Conservation (phyloP, 2,888 invertebrate genomes). For the Chironomus tentans region DNA sequence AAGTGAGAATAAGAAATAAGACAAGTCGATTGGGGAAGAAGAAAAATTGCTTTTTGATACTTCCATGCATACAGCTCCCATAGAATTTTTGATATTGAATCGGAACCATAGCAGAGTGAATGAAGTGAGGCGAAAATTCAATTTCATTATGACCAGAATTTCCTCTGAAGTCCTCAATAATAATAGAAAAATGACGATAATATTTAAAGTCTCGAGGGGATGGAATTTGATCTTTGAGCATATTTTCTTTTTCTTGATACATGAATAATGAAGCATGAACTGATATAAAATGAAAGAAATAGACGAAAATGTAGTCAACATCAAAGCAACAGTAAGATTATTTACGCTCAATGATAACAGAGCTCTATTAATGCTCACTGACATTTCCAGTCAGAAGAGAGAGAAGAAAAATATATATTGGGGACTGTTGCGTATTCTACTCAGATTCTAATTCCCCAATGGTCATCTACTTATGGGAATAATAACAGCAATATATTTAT, state of each 20-base stretch:
- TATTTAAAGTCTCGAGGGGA: neutral
- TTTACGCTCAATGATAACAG: no score
- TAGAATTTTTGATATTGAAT: neutral
- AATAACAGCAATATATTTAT: neutral
- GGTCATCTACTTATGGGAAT: neutral
- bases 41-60: constrained; percentile 7
- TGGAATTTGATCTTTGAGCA: no score
- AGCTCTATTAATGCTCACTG: no score
- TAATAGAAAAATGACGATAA: neutral
- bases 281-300: no score
- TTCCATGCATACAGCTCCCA: neutral
- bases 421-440: no score
- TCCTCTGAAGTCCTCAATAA: no score
- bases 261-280: no score
- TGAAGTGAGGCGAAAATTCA: neutral
- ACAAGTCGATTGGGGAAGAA: neutral
- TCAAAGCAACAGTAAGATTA: no score
- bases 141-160: neutral
- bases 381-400: no score
- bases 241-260: no score
- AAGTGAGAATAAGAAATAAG: neutral
- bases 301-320: no score
- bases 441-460: neutral
- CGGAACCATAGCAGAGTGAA: neutral
- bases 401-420: no score